A percentile compares a stretch with the other conserved stretches of the same genome.
Conservation (phyloP, 2,888 invertebrate genomes). For the Athrips mouffetella region DNA sequence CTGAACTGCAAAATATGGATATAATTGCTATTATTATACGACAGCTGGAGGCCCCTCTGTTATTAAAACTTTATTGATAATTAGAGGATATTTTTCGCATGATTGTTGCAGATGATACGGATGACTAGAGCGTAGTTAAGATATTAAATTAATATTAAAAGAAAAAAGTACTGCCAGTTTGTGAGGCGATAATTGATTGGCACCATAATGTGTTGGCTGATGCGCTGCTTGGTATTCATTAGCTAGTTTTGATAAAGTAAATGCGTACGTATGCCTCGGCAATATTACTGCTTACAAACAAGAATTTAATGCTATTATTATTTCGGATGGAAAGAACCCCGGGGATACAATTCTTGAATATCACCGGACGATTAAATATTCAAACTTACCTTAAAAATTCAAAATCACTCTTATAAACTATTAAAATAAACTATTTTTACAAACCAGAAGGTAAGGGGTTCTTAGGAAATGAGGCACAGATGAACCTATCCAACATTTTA, state of each 20-base stretch:
- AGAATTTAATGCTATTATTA: too few species aligned
- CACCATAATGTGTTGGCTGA: conserved; percentile 23
- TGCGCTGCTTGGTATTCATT: conserved; percentile 12
- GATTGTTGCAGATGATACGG: conserved; percentile 11
- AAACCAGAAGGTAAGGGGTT: too few species aligned
- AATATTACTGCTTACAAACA: too few species aligned
- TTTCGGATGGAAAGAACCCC: too few species aligned
- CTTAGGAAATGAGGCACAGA: too few species aligned
- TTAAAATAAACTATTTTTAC: too few species aligned
- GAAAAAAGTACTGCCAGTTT: conserved; percentile 26
- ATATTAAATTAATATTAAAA: conserved; percentile 38
- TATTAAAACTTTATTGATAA: conserved; percentile 16
- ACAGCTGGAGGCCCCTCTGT: conserved; percentile 14
- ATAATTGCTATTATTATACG: conserved; percentile 16
- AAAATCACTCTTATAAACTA: too few species aligned
- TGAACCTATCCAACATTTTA: too few species aligned
- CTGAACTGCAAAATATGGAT: conserved; percentile 10
- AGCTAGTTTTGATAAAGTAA: not conserved
- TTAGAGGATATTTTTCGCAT: conserved; percentile 15
- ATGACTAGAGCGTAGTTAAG: conserved; percentile 33
- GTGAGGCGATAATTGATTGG: conserved; percentile 39
- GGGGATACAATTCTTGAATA: too few species aligned
- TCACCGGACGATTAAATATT: too few species aligned
- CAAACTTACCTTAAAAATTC: too few species aligned
- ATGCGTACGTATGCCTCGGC: not conserved